These are phyloP conservation scores for Sciaenops ocellatus DNA, from an alignment of 2,797 vertebrate genomes.

Conservation along the genomic window DNA sequence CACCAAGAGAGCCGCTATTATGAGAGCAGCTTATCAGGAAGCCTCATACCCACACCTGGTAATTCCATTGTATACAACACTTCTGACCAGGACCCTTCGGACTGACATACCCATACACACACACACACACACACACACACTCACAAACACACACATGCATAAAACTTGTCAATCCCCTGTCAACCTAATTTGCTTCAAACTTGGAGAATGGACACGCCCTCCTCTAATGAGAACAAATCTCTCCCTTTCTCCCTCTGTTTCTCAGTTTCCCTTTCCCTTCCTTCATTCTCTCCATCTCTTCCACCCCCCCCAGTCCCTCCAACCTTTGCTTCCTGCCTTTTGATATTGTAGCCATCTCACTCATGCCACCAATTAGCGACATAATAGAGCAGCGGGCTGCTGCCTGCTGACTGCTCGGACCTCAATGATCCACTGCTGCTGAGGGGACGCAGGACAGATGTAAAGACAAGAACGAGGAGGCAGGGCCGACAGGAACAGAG, in stretches of 20 bases:
- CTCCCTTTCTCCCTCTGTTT: constrained; percentile 48
- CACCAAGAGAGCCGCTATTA: constrained; percentile 38
- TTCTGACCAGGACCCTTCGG: constrained; percentile 37
- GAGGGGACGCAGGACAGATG: constrained; percentile 50
- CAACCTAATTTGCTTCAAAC: constrained; percentile 74
- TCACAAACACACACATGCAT: constrained; percentile 45
- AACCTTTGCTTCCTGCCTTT: constrained; percentile 80
- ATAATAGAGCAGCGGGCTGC: constrained; percentile 77
- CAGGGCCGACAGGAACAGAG: constrained; percentile 16
- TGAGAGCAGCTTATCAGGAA: constrained; percentile 55
- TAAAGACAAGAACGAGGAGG: constrained; percentile 33
- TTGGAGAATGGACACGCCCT: constrained; percentile 69
- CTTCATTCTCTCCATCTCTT: constrained; percentile 63
- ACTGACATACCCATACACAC: constrained; percentile 47
- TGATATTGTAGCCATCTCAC: constrained; percentile 77
- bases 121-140: constrained; percentile 9
- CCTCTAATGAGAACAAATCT: constrained; percentile 77
- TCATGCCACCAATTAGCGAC: constrained; percentile 83
- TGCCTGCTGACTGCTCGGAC: constrained; percentile 70
- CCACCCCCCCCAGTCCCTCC: constrained; percentile 24
- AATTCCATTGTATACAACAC: constrained; percentile 51
- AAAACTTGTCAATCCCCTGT: constrained; percentile 69
- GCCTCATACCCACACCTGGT: constrained; percentile 43
- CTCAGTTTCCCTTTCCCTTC: constrained; percentile 50
- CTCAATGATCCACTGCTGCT: constrained; percentile 64